Conservation (phyloP, 2,888 invertebrate genomes). For the Pachycephus smyrnensis region DNA sequence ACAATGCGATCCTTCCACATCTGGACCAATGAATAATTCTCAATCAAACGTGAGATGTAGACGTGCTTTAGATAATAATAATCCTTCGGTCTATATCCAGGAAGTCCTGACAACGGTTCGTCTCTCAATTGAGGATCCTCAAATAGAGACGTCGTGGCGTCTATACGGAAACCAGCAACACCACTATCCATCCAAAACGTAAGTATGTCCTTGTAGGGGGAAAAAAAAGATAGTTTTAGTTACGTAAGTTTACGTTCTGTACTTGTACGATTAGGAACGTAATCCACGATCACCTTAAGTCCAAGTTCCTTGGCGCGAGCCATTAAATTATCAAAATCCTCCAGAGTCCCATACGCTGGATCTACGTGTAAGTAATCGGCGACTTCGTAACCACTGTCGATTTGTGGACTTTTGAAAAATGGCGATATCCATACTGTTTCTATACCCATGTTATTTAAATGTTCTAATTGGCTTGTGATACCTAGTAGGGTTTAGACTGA, state of each 20-base stretch:
- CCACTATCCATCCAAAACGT: constrained; percentile 6
- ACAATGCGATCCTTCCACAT: constrained; percentile 60
- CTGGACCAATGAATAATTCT: constrained; percentile 48
- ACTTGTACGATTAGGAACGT: constrained; percentile 78
- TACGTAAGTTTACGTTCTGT: constrained; percentile 70
- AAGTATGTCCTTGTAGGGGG: not conserved
- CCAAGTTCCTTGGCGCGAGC: constrained; percentile 67
- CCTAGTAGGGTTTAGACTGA: constrained; percentile 61
- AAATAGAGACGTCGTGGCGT: constrained; percentile 5
- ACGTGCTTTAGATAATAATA: constrained; percentile 10
- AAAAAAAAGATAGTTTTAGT: not conserved
- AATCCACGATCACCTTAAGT: constrained; percentile 70
- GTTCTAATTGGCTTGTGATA: constrained; percentile 71
- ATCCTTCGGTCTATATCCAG: not conserved
- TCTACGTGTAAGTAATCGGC: constrained; percentile 77
- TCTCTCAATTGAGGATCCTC: constrained; percentile 3
- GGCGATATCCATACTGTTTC: constrained; percentile 78
- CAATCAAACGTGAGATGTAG: constrained; percentile 14
- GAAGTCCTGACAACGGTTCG: constrained; percentile 10
- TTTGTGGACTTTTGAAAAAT: constrained; percentile 74
- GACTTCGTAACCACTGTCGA: constrained; percentile 83
- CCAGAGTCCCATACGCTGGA: constrained; percentile 76
- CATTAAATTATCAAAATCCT: constrained; percentile 75
- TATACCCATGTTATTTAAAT: constrained; percentile 75
- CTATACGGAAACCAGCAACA: constrained; percentile 11